Conservation (phyloP, 1,140 invertebrate species). For the Proales similis region DNA sequence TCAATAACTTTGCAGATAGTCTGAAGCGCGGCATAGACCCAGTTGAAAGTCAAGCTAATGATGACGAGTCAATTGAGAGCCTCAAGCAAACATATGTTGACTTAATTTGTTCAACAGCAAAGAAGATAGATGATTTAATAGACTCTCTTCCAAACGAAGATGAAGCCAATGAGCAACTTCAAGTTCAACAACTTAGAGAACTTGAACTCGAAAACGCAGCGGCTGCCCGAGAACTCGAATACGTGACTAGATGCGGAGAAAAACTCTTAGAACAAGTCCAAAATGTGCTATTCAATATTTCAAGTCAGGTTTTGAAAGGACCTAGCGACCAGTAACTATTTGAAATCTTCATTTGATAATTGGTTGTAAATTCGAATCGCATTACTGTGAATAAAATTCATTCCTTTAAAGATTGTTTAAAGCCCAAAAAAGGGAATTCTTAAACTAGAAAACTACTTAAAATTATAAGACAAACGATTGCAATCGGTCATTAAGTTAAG, state of each 20-base stretch:
- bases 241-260: conserved; percentile 22
- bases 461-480: too few species aligned
- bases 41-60: conserved; percentile 5
- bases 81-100: conserved; percentile 9
- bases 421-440: too few species aligned
- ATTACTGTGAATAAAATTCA: too few species aligned
- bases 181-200: conserved; percentile 31
- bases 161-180: conserved; percentile 30
- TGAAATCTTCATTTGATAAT: too few species aligned
- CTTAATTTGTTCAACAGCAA: conserved; percentile 19
- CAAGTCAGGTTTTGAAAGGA: too few species aligned
- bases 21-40: conserved; percentile 13
- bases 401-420: too few species aligned
- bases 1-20: conserved; percentile 35
- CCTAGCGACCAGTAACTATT: too few species aligned
- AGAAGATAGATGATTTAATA: conserved; percentile 23
- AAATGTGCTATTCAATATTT: too few species aligned
- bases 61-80: conserved; percentile 37
- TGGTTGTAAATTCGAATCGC: too few species aligned
- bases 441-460: too few species aligned
- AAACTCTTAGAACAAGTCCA: conserved; percentile 36
- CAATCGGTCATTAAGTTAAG: too few species aligned
- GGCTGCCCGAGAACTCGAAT: conserved; percentile 20
- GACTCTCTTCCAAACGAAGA: conserved; percentile 36
- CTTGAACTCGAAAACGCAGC: conserved; percentile 18